Percentiles rank a stretch among this genome's conserved stretches.
Conservation (phyloP, 2,888 invertebrate genomes). For the Parnassius apollo region DNA sequence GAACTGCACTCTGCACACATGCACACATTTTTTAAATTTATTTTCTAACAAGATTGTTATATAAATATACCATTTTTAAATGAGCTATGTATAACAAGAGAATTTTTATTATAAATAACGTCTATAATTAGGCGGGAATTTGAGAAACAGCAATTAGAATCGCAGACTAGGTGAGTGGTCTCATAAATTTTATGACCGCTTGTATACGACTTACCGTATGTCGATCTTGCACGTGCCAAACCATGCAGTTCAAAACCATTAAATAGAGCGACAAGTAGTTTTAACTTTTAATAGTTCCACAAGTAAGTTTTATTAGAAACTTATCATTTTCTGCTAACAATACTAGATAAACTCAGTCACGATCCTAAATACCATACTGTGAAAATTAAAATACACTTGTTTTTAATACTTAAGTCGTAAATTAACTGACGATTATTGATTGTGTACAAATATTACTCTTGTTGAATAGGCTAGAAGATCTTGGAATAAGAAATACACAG, state of each 20-base stretch:
- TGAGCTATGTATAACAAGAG: too few relatives aligned
- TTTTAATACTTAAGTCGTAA: too few relatives aligned
- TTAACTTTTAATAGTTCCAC: slow-evolving; percentile 22
- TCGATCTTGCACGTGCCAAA: slow-evolving; percentile 15
- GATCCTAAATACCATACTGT: too few relatives aligned
- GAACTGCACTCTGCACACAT: too few relatives aligned
- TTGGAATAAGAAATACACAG: too few relatives aligned
- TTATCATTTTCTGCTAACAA: slow-evolving; percentile 6
- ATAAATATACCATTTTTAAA: too few relatives aligned
- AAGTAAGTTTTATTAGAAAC: slow-evolving; percentile 7
- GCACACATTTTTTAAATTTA: too few relatives aligned
- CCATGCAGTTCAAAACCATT: slow-evolving; percentile 12
- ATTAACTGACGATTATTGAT: too few relatives aligned
- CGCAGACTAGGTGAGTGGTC: slow-evolving; percentile 15
- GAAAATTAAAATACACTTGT: too few relatives aligned
- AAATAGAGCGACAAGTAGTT: slow-evolving; percentile 9
- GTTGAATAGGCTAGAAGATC: too few relatives aligned
- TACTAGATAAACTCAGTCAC: not conserved
- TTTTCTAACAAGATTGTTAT: too few relatives aligned
- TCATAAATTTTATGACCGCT: slow-evolving; percentile 14
- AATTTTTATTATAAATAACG: not conserved
- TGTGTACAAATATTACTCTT: too few relatives aligned
- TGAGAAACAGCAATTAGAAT: slow-evolving; percentile 2
- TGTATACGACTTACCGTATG: slow-evolving; percentile 6
- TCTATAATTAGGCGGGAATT: slow-evolving; percentile 2